phyloP scores from a whole-genome alignment of 2,888 invertebrate species.

The Agrilus mali region DNA sequence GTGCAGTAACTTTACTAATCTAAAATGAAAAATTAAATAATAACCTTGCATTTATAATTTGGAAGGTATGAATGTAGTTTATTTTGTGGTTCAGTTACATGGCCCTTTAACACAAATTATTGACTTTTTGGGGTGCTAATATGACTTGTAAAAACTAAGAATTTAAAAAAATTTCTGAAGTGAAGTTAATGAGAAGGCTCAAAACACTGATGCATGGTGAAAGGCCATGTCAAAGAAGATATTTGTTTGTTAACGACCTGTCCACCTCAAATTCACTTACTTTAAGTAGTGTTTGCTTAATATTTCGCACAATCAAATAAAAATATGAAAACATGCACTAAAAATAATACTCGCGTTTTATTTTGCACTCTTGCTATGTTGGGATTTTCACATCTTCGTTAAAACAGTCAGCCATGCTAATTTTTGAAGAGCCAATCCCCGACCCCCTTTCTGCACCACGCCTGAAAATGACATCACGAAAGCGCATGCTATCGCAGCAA shows the following conservation, averaged over 20 bases:
- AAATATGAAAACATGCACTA: conserved; percentile 10
- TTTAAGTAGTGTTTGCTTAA: too few relatives aligned
- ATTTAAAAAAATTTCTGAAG: too few relatives aligned
- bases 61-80: conserved; percentile 3
- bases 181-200: conserved; percentile 8
- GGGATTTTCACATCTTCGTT: conserved; percentile 15
- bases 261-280: conserved; percentile 10
- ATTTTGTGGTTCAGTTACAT: conserved; percentile 5
- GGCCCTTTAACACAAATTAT: neutral
- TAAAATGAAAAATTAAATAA: neutral
- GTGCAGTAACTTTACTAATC: neutral
- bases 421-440: conserved; percentile 27
- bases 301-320: conserved; percentile 4
- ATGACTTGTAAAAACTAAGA: conserved; percentile 1
- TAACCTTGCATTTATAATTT: conserved; percentile 3
- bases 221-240: conserved; percentile 29
- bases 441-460: conserved; percentile 23
- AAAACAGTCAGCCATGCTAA: conserved; percentile 32
- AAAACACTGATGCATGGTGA: conserved; percentile 16
- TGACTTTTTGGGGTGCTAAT: neutral
- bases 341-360: conserved; percentile 6
- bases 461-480: conserved; percentile 27
- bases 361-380: conserved; percentile 10
- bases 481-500: conserved; percentile 13
- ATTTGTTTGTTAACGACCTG: conserved; percentile 30